phyloP scores from a whole-genome alignment of 1,140 invertebrate species.

The Drosophila varians region DNA sequence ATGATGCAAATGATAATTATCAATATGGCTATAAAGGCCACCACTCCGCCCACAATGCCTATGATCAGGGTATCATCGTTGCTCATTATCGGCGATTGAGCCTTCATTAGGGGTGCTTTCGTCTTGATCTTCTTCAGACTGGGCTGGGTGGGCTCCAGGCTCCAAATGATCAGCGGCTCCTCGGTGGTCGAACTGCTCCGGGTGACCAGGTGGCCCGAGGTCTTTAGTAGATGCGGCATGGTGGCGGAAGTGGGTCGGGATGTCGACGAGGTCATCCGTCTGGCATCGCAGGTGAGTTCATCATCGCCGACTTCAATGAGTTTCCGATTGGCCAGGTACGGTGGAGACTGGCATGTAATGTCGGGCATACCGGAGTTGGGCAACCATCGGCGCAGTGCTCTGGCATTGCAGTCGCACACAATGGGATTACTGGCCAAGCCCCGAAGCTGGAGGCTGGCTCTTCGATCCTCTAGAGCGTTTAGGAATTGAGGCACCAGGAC shows the following conservation, averaged over 20 bases:
- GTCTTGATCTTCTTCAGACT: constrained; percentile 85
- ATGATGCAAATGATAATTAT: constrained; percentile 95
- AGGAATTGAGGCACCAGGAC: constrained; percentile 91
- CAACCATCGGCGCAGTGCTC: constrained; percentile 91
- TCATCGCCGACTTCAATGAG: constrained; percentile 91
- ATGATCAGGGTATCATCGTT: constrained; percentile 96
- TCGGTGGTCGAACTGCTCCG: constrained; percentile 86
- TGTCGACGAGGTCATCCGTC: constrained; percentile 85
- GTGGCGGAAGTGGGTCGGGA: constrained; percentile 74
- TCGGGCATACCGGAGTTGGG: constrained; percentile 86
- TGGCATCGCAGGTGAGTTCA: constrained; percentile 90
- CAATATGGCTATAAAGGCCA: constrained; percentile 94
- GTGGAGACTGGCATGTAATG: constrained; percentile 88
- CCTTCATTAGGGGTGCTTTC: constrained; percentile 85
- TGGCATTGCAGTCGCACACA: constrained; percentile 92
- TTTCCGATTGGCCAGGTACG: constrained; percentile 87
- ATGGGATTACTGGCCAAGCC: constrained; percentile 92
- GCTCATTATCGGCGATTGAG: constrained; percentile 86
- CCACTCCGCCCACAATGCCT: constrained; percentile 95
- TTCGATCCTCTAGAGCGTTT: constrained; percentile 90
- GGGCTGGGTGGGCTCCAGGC: constrained; percentile 87
- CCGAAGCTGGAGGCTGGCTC: constrained; percentile 88
- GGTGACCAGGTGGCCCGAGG: constrained; percentile 84
- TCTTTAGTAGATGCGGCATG: constrained; percentile 69
- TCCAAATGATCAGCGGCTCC: constrained; percentile 95